These are phyloP conservation scores for Turritopsis rubra DNA, from an alignment of 30 jellyfish, hydroid and myxozoan species.

Conservation along the genomic window DNA sequence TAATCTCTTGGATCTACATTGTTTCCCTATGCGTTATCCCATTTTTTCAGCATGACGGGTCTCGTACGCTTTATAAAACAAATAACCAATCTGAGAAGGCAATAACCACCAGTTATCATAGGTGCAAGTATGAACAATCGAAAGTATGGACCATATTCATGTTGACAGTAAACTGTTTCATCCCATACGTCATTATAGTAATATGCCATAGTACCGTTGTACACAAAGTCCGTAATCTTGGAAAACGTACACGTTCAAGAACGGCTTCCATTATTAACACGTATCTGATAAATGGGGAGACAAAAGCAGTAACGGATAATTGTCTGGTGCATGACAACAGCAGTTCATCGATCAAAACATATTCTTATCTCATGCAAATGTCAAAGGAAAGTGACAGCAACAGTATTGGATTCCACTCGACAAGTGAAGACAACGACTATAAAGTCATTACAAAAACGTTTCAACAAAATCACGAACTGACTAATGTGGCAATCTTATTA, in stretches of 20 bases:
- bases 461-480: not conserved
- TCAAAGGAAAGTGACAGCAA: not conserved
- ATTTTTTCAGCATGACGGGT: not conserved
- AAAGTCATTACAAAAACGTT: not conserved
- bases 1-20: conserved; percentile 21
- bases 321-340: not conserved
- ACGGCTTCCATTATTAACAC: not conserved
- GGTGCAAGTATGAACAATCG: conserved; percentile 14
- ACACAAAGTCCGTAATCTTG: conserved; percentile 1
- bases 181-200: conserved; percentile 18
- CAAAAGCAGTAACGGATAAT: not conserved
- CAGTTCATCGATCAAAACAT: not conserved
- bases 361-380: not conserved
- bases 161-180: conserved; percentile 23
- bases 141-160: conserved; percentile 29
- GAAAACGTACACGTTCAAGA: conserved; percentile 1
- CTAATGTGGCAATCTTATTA: conserved; percentile 9
- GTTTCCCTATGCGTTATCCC: conserved; percentile 20
- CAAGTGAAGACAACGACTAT: not conserved
- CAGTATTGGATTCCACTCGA: not conserved
- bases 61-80: not conserved
- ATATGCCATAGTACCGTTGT: not conserved
- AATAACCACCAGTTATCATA: not conserved
- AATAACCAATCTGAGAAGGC: not conserved
- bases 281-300: not conserved